Conservation (phyloP, 1,140 invertebrate genomes). For the Spodoptera litura region DNA sequence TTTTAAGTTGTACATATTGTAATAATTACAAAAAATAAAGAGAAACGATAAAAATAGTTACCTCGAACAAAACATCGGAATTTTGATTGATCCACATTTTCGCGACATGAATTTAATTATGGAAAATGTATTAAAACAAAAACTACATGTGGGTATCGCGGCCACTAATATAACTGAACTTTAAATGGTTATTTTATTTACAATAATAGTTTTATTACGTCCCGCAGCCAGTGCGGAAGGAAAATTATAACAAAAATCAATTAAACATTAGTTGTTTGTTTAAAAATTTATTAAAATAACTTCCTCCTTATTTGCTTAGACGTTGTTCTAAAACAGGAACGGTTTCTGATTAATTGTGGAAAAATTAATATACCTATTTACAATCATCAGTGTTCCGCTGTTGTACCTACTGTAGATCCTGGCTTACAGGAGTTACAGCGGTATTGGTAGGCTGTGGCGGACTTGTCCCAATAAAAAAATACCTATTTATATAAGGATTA, state of each 20-base stretch:
- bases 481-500: neutral
- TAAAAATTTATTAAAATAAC: slow-evolving; percentile 46
- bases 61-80: slow-evolving; percentile 49
- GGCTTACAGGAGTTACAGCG: too few species aligned
- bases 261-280: slow-evolving; percentile 36
- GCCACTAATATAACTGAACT: slow-evolving; percentile 16
- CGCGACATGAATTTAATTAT: neutral
- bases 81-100: slow-evolving; percentile 53
- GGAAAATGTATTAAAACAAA: neutral
- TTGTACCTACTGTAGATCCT: too few species aligned
- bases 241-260: slow-evolving; percentile 45
- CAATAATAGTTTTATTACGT: slow-evolving; percentile 27
- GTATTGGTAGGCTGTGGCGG: too few species aligned
- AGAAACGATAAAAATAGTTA: slow-evolving; percentile 37
- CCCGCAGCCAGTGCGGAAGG: slow-evolving; percentile 1
- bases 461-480: too few species aligned
- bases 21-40: neutral
- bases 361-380: neutral
- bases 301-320: slow-evolving; percentile 39
- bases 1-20: too few species aligned
- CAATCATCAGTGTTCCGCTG: too few species aligned
- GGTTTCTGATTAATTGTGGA: neutral
- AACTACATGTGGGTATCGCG: slow-evolving; percentile 14
- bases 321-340: slow-evolving; percentile 38
- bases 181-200: slow-evolving; percentile 7